Base-by-base conservation (phyloP, 2,888 invertebrate species). In the Monoplex corrugatus region DNA sequence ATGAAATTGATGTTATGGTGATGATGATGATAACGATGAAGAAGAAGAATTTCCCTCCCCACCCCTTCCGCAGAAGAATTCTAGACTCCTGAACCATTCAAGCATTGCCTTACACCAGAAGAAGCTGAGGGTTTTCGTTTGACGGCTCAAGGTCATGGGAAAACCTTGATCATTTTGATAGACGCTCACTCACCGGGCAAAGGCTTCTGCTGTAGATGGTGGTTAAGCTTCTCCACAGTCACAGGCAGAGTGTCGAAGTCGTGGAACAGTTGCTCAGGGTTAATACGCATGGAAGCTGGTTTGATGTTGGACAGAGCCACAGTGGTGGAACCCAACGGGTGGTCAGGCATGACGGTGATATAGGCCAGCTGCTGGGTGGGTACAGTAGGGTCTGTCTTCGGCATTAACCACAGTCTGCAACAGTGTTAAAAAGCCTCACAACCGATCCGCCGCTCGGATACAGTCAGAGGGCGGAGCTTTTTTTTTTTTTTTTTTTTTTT, bases 331-430 rank as follows among this genome's bases (percentile, higher is more conserved):
- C 87, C 86, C 10, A n/a, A 57, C 3, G 80, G 16, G 75, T 90
- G 89, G 35, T 91, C 90, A 2, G 91, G 91, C 50, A 91, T 32
- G 32, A 91, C 89, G 10, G 90, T 89, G 50, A 91, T 87, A 86
- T 91, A 91, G 35, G 88, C 88, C 35, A 91, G 38, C 86, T 91
- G 89, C 86, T 90, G 91, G 16, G 87, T 87, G 3, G 89, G 90
- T 28, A 43, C 44, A 6, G 40, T 45, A 13, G 84, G 28, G 63
- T 90, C 89, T 13, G 45, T 63, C 38, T 87, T 89, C 5, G 90
- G 90, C 40, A 89, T 89, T 80, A 91, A 43, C 91, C 91, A 91
- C 57, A 91, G 28, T 68, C 91, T 91, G 89, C 6, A 86, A 57
- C n/a, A 45, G 32, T 32, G 35, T 38, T 45, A 38, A 3, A 86